phyloP scores from a whole-genome alignment of 2,888 invertebrate genomes.

The Dasypogon diadema region DNA sequence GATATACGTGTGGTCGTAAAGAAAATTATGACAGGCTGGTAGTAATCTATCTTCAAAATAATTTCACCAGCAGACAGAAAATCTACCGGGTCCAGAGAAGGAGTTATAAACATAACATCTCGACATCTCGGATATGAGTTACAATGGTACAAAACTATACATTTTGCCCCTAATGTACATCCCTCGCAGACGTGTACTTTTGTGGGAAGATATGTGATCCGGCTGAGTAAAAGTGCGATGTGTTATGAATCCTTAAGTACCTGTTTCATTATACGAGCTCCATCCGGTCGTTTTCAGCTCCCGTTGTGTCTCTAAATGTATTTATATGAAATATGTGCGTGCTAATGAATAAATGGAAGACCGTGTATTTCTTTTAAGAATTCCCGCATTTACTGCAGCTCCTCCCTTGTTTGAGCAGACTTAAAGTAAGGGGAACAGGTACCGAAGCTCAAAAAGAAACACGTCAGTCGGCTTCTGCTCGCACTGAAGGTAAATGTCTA shows the following conservation, averaged over 20 bases:
- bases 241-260: constrained; percentile 55
- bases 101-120: constrained; percentile 3
- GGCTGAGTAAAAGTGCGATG: constrained; percentile 52
- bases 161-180: constrained; percentile 38
- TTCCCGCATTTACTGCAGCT: constrained; percentile 16
- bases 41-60: constrained; percentile 42
- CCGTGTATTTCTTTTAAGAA: constrained; percentile 44
- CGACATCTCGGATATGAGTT: constrained; percentile 13
- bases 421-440: constrained; percentile 26
- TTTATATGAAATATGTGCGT: constrained; percentile 55
- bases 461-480: constrained; percentile 20
- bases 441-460: constrained; percentile 3
- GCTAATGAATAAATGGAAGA: constrained; percentile 56
- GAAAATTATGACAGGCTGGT: constrained; percentile 47
- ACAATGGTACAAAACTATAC: constrained; percentile 48
- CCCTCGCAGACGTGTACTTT: constrained; percentile 27
- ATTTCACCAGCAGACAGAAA: constrained; percentile 7
- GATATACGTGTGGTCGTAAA: constrained; percentile 44
- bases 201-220: constrained; percentile 32
- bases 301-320: constrained; percentile 26
- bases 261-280: constrained; percentile 37
- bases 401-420: not conserved
- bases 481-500: constrained; percentile 4
- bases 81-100: constrained; percentile 9
- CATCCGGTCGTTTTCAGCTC: constrained; percentile 33